Evolutionary conservation across 2,113 vertebrate genomes (phyloP).

Genomic region (Potamarius usumacintae): DNA sequence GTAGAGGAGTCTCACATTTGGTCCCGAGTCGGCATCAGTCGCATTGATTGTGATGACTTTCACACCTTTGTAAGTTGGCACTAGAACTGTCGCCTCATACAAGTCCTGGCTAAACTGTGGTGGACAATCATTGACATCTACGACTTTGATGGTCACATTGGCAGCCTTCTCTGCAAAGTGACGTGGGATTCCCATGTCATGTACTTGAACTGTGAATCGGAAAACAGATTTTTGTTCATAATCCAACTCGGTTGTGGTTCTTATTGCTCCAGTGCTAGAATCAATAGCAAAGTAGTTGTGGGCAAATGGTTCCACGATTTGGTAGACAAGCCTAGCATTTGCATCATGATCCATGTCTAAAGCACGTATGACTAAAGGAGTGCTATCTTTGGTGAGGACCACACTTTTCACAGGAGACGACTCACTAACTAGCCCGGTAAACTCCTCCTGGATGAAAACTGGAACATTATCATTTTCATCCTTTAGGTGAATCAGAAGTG

Average conservation of each 20-base stretch:
- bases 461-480: conserved; percentile 96
- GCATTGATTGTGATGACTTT: conserved; percentile 84
- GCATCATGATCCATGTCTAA: conserved; percentile 85
- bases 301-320: conserved; percentile 90
- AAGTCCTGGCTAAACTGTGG: conserved; percentile 84
- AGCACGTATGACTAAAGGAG: conserved; percentile 88
- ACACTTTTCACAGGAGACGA: conserved; percentile 85
- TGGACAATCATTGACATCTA: conserved; percentile 92
- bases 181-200: conserved; percentile 85
- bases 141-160: conserved; percentile 88
- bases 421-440: conserved; percentile 88
- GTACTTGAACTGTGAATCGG: conserved; percentile 91
- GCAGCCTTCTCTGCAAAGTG: conserved; percentile 88
- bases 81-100: conserved; percentile 81
- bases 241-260: conserved; percentile 82
- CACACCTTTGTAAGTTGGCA: conserved; percentile 92
- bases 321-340: conserved; percentile 91
- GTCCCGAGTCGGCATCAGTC: conserved; percentile 85
- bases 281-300: conserved; percentile 92
- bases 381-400: conserved; percentile 83
- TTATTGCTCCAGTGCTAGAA: conserved; percentile 91
- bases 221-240: conserved; percentile 87
- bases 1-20: conserved; percentile 86
- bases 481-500: conserved; percentile 82
- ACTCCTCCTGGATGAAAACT: conserved; percentile 81